Evolutionary conservation across 2,113 vertebrate species (phyloP).

Genomic region (Australoheros scitulus): DNA sequence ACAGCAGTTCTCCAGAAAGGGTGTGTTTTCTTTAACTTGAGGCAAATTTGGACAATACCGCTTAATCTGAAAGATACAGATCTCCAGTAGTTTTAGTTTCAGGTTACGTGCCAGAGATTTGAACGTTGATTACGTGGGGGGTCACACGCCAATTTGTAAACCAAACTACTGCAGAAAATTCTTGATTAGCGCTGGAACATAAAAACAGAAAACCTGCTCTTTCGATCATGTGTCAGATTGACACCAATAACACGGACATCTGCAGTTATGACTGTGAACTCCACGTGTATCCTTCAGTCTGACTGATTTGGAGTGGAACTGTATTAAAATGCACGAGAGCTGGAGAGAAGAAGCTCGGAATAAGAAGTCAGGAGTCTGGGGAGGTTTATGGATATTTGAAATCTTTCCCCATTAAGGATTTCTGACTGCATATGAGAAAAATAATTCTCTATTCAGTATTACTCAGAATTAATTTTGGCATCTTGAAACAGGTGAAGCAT

Average conservation of each 20-base stretch:
- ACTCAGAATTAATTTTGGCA: background rate
- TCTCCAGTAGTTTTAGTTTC: constrained; percentile 4
- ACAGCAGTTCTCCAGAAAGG: background rate
- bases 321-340: constrained; percentile 44
- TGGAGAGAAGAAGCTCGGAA: background rate
- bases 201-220: background rate
- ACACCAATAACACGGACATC: background rate
- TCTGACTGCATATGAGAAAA: constrained; percentile 11
- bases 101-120: background rate
- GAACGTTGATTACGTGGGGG: background rate
- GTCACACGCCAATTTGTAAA: background rate
- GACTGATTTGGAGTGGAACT: background rate
- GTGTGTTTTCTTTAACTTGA: accelerated
- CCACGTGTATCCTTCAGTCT: background rate
- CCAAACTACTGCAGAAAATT: background rate
- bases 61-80: background rate
- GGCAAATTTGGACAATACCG: background rate
- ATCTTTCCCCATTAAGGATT: constrained; percentile 7
- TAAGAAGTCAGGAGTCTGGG: background rate
- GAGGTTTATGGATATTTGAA: constrained; percentile 43
- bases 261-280: background rate
- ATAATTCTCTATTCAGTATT: background rate
- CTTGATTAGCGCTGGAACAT: background rate
- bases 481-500: background rate
- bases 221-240: background rate